Evolutionary conservation across 2,888 invertebrate genomes (phyloP), one percentile per base, ranked within the genome.

Genomic region (Lasius platythorax): DNA sequence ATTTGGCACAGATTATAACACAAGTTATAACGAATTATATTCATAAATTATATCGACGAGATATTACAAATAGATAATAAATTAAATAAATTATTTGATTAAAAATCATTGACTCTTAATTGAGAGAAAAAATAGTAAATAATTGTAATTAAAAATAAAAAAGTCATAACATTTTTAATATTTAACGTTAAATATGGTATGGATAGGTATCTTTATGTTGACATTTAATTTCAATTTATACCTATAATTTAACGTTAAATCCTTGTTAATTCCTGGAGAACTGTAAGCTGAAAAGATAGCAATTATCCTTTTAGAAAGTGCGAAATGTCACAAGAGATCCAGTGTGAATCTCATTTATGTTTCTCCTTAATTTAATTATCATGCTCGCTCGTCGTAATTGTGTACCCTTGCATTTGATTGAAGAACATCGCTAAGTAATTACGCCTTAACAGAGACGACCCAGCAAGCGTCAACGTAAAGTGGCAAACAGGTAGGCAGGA

Each of bases 371-470:
- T 61, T 40, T 63, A 72, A 81, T 87, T 78, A 64, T 53, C 5
- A n/a, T 23, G 18, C 18, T 30, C n/a, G 40, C 15, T 58, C 50
- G 0, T 9, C 30, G 15, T 50, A 73, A 87, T 85, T 83, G 37
- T 61, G 37, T 40, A 12, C 28, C 40, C 66, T 46, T 63, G 12
- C 23, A 56, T n/a, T 76, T 37, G 74, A 78, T 58, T 66, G 33
- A 37, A 64, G 46, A 83, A 46, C 40, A 46, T 37, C 64, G 18
- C 9, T 18, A 83, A 63, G 4, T 18, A 56, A 68, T 63, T 56
- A 70, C 91, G 91, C 91, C 91, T 91, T 78, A 72, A 37, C 33
- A 82, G 70, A 66, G 87, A 64, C 83, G 73, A 90, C 88, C 89
- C 85, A 87, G 23, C 75, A 37, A 66, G 81, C 92, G 46, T 58